A percentile compares a stretch with the other conserved stretches of the same genome.
These are phyloP conservation scores for Leptosomus discolor DNA, from an alignment of 2,113 vertebrate species.

Conservation along the genomic window DNA sequence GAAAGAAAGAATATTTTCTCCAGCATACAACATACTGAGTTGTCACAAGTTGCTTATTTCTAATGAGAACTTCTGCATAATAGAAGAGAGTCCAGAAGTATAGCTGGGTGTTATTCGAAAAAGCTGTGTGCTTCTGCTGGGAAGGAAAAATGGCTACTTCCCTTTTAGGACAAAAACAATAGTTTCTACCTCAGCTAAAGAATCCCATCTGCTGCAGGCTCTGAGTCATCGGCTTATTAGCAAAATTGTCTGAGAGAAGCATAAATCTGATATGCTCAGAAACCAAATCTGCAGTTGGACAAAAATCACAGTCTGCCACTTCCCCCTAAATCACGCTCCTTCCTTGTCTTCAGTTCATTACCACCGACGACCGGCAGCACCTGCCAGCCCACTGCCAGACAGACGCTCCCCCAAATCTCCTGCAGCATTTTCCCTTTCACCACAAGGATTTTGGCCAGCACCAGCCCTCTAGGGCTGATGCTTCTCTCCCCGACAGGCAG, in stretches of 20 bases:
- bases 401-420: background rate
- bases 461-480: background rate
- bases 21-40: background rate
- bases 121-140: background rate
- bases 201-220: background rate
- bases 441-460: background rate
- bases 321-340: background rate
- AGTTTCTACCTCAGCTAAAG: conserved; percentile 38
- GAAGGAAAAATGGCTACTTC: background rate
- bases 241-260: conserved; percentile 27
- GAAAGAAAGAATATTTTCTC: too few species aligned
- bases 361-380: background rate
- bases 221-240: conserved; percentile 56
- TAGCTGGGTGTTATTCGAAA: background rate
- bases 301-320: background rate
- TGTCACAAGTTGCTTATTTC: background rate
- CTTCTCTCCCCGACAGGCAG: background rate
- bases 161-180: conserved; percentile 24
- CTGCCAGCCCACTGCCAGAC: background rate
- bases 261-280: conserved; percentile 32
- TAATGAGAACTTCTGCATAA: background rate
- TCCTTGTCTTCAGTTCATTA: background rate
- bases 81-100: background rate
- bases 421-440: background rate
- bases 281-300: conserved; percentile 5